Conservation (phyloP, 30 jellyfish, hydroid and myxozoan genomes). For the Turritopsis rubra region DNA sequence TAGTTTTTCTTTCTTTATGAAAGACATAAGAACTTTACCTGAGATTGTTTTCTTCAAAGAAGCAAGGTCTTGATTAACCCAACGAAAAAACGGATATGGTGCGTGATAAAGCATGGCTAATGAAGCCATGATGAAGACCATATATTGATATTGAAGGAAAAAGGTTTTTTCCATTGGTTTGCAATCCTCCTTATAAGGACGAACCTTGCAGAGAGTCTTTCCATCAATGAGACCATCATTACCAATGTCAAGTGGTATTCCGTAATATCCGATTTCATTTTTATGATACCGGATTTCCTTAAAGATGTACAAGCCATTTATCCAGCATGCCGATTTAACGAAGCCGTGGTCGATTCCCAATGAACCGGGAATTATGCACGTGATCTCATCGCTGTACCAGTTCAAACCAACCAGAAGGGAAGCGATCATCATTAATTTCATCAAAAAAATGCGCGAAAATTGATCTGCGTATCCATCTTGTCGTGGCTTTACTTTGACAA, state of each 20-base stretch:
- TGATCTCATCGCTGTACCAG: slow-evolving; percentile 22
- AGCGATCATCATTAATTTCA: slow-evolving; percentile 18
- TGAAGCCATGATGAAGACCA: slow-evolving; percentile 26
- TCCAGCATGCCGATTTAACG: slow-evolving; percentile 29
- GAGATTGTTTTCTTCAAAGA: slow-evolving; percentile 11
- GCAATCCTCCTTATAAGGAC: neutral
- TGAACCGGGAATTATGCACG: slow-evolving; percentile 14
- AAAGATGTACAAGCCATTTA: slow-evolving; percentile 31
- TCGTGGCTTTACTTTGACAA: slow-evolving; percentile 24
- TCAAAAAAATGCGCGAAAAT: slow-evolving; percentile 25
- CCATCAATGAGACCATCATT: neutral
- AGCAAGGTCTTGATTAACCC: slow-evolving; percentile 26
- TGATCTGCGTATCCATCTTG: slow-evolving; percentile 26
- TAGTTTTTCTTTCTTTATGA: neutral
- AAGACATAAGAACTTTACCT: slow-evolving; percentile 1
- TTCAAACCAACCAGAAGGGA: slow-evolving; percentile 21
- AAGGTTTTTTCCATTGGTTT: slow-evolving; percentile 30
- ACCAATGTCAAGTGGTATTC: slow-evolving; percentile 16
- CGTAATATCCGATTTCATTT: slow-evolving; percentile 25
- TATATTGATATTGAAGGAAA: slow-evolving; percentile 13
- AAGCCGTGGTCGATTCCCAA: slow-evolving; percentile 14
- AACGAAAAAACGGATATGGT: slow-evolving; percentile 19
- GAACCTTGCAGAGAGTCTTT: neutral
- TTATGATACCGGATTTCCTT: slow-evolving; percentile 22
- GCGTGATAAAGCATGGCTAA: slow-evolving; percentile 17